Percentiles rank a stretch among this genome's conserved stretches.
These are phyloP conservation scores for Odontomyia ornata DNA, from an alignment of 2,888 invertebrate genomes.

Conservation along the genomic window DNA sequence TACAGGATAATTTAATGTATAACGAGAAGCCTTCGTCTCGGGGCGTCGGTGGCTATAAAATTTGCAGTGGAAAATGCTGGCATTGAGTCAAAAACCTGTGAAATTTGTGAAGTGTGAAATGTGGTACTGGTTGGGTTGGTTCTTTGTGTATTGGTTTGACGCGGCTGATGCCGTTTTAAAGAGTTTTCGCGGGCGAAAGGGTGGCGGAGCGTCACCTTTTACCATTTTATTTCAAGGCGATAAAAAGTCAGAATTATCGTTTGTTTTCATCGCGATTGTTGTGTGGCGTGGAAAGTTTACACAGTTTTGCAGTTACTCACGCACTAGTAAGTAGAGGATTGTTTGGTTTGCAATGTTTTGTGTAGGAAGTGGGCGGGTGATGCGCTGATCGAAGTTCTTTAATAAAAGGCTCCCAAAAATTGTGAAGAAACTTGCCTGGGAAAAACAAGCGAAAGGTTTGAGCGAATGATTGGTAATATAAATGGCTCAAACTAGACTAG, in stretches of 20 bases:
- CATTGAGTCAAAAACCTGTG: conserved; percentile 28
- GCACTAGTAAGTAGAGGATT: not conserved
- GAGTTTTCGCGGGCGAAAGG: not conserved
- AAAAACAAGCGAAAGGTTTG: not conserved
- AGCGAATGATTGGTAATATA: not conserved
- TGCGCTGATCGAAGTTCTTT: not conserved
- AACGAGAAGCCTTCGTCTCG: not conserved
- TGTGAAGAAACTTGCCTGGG: not conserved
- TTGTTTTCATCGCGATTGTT: conserved; percentile 6
- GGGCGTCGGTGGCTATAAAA: not conserved
- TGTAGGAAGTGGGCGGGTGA: not conserved
- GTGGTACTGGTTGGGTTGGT: not conserved
- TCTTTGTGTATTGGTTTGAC: conserved; percentile 40
- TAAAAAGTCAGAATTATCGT: conserved; percentile 24
- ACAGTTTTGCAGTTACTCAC: not conserved
- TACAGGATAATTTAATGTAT: not conserved
- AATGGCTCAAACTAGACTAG: too few relatives aligned
- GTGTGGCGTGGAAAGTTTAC: not conserved
- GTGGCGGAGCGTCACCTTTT: conserved; percentile 29
- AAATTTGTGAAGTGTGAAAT: conserved; percentile 34
- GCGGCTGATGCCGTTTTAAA: conserved; percentile 13
- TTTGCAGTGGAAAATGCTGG: not conserved
- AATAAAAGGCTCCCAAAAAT: not conserved
- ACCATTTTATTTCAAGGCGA: not conserved
- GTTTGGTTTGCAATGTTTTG: not conserved